Conservation (phyloP, 2,888 invertebrate species). For the Hypolimnas misippus region DNA sequence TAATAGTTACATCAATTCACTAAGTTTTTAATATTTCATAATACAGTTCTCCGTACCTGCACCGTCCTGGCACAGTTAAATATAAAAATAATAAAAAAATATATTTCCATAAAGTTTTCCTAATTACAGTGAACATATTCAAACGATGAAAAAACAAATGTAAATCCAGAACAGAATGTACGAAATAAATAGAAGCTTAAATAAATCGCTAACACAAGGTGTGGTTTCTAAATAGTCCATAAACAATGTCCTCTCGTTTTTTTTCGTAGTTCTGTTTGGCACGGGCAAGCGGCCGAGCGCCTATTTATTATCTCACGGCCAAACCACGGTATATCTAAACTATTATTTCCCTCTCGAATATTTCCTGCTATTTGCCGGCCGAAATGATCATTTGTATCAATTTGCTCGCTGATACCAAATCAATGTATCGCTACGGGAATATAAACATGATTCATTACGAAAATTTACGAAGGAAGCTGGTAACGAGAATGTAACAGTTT, state of each 20-base stretch:
- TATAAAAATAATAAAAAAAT: too few relatives aligned
- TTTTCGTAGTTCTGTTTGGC: constrained; percentile 53
- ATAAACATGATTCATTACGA: constrained; percentile 27
- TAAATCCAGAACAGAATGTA: constrained; percentile 12
- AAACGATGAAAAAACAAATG: constrained; percentile 1
- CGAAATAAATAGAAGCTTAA: constrained; percentile 24
- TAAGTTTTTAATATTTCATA: too few relatives aligned
- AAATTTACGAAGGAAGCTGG: background rate
- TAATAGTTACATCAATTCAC: too few relatives aligned
- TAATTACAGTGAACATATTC: background rate
- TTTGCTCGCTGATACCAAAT: constrained; percentile 54
- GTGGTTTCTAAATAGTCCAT: constrained; percentile 40
- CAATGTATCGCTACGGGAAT: constrained; percentile 45
- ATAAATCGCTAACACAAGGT: constrained; percentile 38
- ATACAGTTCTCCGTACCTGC: too few relatives aligned
- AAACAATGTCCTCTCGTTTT: constrained; percentile 38
- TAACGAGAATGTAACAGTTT: background rate
- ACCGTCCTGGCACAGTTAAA: too few relatives aligned
- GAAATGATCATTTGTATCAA: constrained; percentile 68
- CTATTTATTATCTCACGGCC: constrained; percentile 57
- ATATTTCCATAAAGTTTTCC: background rate
- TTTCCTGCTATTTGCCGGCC: constrained; percentile 50
- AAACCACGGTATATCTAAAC: constrained; percentile 45
- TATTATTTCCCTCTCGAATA: constrained; percentile 47
- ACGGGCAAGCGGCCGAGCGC: constrained; percentile 48